Evolutionary conservation across 1,140 invertebrate genomes (phyloP), one percentile per base, ranked within the genome.

Genomic region (Macrosteles quadrilineatus): DNA sequence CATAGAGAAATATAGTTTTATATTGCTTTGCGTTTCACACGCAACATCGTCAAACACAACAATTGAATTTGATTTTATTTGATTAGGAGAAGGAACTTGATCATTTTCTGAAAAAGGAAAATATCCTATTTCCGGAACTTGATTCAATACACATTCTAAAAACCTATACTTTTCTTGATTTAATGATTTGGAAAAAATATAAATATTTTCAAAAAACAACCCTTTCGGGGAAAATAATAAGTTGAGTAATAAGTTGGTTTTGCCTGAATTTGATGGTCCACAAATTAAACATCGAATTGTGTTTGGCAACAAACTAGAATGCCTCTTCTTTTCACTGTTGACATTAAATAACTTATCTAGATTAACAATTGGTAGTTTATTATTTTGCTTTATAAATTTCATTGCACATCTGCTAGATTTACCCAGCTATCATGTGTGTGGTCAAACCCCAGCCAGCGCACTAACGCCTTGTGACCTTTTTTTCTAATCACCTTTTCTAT

Each of bases 41-140:
- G 75, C 72, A 6, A 80, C 70, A 72, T 82, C 77, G 71, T 81
- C 80, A 59, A 81, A 81, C 31, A 80, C 79, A 43, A 81, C 75
- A 21, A 81, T 23, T 12, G 75, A 75, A 73, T 80, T 78, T n/a
- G 71, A 45, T 69, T 59, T 55, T 9, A 75, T 75, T 27, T 78
- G 57, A 11, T 69, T 23, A 0, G 76, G 75, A 17, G 31, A 21
- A 11, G 77, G 67, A 2, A 80, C 74, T 47, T 76, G 31, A 25
- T 76, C 73, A 72, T 77, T 76, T 19, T 77, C 75, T 68, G 68
- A 64, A 71, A 63, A 78, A 23, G 69, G 36, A 71, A 72, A 76
- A 62, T 76, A 79, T 59, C 62, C 72, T 0, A 79, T 74, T 32
- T 67, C 71, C 29, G 73, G 68, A 25, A 79, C 66, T 27, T 69